These are phyloP conservation scores for Stichodactyla mertensii DNA, from an alignment of 64 coral and sea anemone genomes.

Conservation along the genomic window DNA sequence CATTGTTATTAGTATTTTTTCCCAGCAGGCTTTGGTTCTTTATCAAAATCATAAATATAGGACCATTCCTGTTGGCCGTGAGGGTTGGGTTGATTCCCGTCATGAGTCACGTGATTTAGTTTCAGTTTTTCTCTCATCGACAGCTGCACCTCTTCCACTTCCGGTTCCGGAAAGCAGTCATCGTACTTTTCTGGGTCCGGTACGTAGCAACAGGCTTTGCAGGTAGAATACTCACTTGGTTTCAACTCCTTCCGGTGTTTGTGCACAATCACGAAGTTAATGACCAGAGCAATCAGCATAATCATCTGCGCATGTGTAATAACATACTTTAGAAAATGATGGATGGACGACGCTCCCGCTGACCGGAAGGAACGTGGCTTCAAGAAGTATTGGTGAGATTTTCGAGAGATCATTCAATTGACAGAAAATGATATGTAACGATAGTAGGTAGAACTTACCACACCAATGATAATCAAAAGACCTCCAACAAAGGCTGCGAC, in stretches of 20 bases:
- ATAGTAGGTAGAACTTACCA: conserved; percentile 54
- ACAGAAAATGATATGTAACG: too few relatives aligned
- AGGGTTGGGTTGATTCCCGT: conserved; percentile 56
- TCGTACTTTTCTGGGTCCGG: conserved; percentile 87
- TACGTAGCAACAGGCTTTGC: conserved; percentile 70
- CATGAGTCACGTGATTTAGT: conserved; percentile 44
- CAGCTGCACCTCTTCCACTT: conserved; percentile 68
- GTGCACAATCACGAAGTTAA: conserved; percentile 77
- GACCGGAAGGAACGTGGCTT: background rate
- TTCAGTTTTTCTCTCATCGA: conserved; percentile 65
- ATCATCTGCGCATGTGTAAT: conserved; percentile 52
- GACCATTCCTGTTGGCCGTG: conserved; percentile 64
- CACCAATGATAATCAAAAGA: conserved; percentile 86
- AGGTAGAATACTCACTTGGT: conserved; percentile 78
- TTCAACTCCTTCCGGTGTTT: conserved; percentile 54
- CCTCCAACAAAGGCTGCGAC: conserved; percentile 70
- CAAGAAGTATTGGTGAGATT: too few relatives aligned
- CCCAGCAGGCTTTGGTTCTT: conserved; percentile 40
- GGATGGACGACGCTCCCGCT: background rate
- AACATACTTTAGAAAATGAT: conserved; percentile 9
- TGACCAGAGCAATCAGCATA: conserved; percentile 78
- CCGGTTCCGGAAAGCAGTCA: conserved; percentile 70
- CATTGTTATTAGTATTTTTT: conserved; percentile 72
- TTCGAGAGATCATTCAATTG: too few relatives aligned
- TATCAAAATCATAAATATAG: conserved; percentile 83